A percentile compares a stretch with the other conserved stretches of the same genome.
phyloP scores from a whole-genome alignment of 2,113 vertebrate species.

The Chaenogobius annularis region DNA sequence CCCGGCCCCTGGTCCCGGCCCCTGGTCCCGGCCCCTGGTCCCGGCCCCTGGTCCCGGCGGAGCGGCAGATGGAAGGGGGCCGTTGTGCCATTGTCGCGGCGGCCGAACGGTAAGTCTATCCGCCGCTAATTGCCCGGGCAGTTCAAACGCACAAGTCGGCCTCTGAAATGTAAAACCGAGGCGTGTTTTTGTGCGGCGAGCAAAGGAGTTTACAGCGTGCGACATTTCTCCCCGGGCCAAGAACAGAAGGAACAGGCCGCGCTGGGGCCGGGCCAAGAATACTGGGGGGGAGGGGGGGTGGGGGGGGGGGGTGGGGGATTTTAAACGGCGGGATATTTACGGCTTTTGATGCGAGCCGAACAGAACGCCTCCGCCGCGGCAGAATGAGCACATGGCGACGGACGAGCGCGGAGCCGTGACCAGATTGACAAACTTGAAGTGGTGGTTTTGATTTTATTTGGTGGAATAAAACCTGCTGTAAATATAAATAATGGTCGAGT shows the following conservation, averaged over 20 bases:
- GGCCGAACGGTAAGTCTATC: slow-evolving; percentile 76
- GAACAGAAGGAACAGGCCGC: slow-evolving; percentile 17
- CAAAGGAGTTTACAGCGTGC: slow-evolving; percentile 67
- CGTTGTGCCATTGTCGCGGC: slow-evolving; percentile 59
- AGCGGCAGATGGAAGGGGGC: slow-evolving; percentile 49
- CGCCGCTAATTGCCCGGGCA: slow-evolving; percentile 75
- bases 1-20: neutral
- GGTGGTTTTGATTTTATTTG: too few relatives aligned
- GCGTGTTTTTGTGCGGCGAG: slow-evolving; percentile 63
- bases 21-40: slow-evolving; percentile 30
- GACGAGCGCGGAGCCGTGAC: too few relatives aligned
- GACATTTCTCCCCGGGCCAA: slow-evolving; percentile 57
- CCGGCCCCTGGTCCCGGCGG: slow-evolving; percentile 57
- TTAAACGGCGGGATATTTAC: neutral
- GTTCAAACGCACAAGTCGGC: slow-evolving; percentile 75
- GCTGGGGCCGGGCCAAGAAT: neutral
- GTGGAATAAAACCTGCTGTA: too few relatives aligned
- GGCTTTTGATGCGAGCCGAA: neutral
- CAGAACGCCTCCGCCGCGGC: neutral
- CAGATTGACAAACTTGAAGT: too few relatives aligned
- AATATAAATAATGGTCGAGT: too few relatives aligned
- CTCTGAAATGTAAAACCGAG: slow-evolving; percentile 69
- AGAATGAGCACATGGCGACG: neutral
- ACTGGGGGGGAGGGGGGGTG: too few relatives aligned
- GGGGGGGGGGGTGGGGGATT: too few relatives aligned